Conservation (phyloP, 1,140 invertebrate genomes). For the Magallana gigas region DNA sequence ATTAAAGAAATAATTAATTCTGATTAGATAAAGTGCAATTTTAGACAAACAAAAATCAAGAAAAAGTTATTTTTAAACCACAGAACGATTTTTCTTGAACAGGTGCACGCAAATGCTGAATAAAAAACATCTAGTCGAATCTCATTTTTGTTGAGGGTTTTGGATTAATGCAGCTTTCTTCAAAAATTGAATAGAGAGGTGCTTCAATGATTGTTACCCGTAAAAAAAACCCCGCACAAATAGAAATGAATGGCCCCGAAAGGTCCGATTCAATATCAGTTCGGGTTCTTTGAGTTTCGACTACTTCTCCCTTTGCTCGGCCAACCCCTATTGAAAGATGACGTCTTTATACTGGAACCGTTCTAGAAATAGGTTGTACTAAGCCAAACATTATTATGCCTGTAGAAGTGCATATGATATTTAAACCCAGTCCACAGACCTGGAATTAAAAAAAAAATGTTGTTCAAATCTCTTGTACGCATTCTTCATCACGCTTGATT, state of each 20-base stretch:
- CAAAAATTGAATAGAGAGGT: background rate
- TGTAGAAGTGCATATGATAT: background rate
- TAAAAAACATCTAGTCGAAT: background rate
- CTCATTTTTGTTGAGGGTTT: background rate
- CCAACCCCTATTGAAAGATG: background rate
- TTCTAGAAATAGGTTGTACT: background rate
- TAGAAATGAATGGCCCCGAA: background rate
- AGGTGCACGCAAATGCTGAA: background rate
- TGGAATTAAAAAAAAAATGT: too few relatives aligned
- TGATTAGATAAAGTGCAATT: background rate
- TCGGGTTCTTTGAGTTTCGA: background rate
- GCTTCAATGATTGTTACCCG: background rate
- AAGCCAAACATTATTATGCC: background rate
- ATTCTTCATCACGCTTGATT: too few relatives aligned
- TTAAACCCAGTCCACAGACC: too few relatives aligned
- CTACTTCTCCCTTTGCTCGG: background rate
- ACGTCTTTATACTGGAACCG: background rate
- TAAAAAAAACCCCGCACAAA: background rate
- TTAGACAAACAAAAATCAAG: background rate
- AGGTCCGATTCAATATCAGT: background rate
- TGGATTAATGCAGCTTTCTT: background rate
- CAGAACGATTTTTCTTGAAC: background rate
- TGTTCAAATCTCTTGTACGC: too few relatives aligned
- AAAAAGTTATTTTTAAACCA: background rate
- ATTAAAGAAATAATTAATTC: conserved; percentile 13